Base-by-base conservation (phyloP, 2,113 vertebrate species). In the Willisornis vidua region DNA sequence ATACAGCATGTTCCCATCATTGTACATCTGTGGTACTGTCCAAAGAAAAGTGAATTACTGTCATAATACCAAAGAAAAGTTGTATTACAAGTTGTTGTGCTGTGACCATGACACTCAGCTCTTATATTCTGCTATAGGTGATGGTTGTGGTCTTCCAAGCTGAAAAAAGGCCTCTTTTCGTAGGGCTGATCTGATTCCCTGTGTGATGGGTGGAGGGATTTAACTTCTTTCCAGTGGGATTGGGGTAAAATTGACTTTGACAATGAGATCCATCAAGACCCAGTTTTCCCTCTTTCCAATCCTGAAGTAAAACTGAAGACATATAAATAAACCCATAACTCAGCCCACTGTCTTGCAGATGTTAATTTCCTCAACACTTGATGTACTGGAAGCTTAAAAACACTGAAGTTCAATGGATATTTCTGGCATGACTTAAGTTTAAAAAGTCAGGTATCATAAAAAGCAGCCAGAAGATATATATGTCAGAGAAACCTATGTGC, bases 1-100 rank as follows among this genome's bases (percentile, higher is more conserved):
- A 33, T 19, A 19, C 0, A 1, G 15, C 10, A 2, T 1, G 1
- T 4, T 85, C 25, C 6, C 2, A 3, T 49, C 26, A 1, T 29
- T 55, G 51, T 25, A 45, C 2, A 1, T 85, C 73, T 43, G 25
- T 6, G 6, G 41, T 33, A 93, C 57, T 58, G 25, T 54, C 31
- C 63, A 57, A 70, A 84, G 11, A 15, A 73, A 86, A 88, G 55
- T 12, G 6, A 72, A 85, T 59, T 48, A 16, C 54, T 95, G 25
- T 35, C 6, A 2, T 55, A 66, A 91, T 91, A 75, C 8, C n/a
- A 41, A 74, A 75, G 31, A 74, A 87, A 24, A 29, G 12, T 35
- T 57, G 29, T 39, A 10, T 41, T 58, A 33, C 9, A 41, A 37
- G 52, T 54, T 45, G 28, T 13, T 87, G 33, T 63, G 28, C 18